These are phyloP conservation scores for Aleiodes testaceus DNA, from an alignment of 2,888 invertebrate genomes.

Conservation along the genomic window DNA sequence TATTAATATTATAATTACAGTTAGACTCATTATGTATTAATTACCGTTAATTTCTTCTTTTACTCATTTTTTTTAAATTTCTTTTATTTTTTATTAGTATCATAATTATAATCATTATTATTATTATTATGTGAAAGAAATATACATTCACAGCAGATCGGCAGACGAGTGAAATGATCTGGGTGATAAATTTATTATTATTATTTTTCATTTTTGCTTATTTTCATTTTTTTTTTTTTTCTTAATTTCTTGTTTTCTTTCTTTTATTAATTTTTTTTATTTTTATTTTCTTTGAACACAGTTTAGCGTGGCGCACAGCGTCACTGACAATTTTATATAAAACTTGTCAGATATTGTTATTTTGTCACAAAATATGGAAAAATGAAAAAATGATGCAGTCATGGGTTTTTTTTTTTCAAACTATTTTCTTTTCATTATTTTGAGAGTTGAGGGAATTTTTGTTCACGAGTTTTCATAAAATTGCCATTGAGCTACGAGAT, in stretches of 20 bases:
- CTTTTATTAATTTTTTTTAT: conserved; percentile 47
- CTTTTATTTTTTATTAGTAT: no score
- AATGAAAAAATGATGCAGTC: conserved; percentile 10
- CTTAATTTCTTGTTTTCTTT: conserved; percentile 56
- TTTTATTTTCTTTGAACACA: conserved; percentile 69
- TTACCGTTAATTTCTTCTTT: no score
- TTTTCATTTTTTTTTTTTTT: conserved; percentile 41
- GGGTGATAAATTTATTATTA: conserved; percentile 53
- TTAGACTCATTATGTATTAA: background rate
- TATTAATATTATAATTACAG: background rate
- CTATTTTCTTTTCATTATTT: conserved; percentile 25
- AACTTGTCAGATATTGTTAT: conserved; percentile 41
- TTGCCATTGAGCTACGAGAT: conserved; percentile 65
- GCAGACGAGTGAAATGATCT: conserved; percentile 62
- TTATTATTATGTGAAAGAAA: conserved; percentile 8
- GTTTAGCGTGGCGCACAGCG: conserved; percentile 70
- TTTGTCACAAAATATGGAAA: conserved; percentile 5
- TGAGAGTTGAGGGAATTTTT: conserved; percentile 25
- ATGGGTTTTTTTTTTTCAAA: background rate
- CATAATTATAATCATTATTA: no score
- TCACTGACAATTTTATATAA: conserved; percentile 66
- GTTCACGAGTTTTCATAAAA: conserved; percentile 57
- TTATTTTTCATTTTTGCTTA: background rate
- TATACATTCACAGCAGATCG: conserved; percentile 62
- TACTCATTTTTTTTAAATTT: no score